Percentiles rank a stretch among this genome's conserved stretches.
Conservation (phyloP, 2,113 vertebrate genomes). For the Corythornis vintsioides region DNA sequence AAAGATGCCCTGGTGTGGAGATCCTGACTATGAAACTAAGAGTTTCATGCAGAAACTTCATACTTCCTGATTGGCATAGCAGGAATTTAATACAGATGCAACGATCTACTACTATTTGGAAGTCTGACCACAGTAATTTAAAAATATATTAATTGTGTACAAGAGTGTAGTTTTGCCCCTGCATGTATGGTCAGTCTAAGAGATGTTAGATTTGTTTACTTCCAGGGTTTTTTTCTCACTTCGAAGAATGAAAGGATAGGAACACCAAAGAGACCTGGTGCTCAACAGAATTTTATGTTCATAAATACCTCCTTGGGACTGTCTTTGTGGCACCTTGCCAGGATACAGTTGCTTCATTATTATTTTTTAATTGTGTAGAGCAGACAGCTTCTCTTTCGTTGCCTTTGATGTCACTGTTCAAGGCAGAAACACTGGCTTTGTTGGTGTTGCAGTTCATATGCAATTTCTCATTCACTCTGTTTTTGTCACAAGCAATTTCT, state of each 20-base stretch:
- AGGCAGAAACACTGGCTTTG: background rate
- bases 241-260: fast-evolving
- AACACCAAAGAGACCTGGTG: background rate
- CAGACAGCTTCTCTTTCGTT: background rate
- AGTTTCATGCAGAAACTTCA: background rate
- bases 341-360: background rate
- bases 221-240: background rate
- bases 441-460: background rate
- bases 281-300: background rate
- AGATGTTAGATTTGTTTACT: background rate
- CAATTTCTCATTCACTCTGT: background rate
- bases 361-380: background rate
- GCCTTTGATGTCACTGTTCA: background rate
- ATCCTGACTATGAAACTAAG: background rate
- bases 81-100: background rate
- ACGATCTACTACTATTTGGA: background rate
- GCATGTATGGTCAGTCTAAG: background rate
- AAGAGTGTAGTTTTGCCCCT: background rate
- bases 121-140: background rate
- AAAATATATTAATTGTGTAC: background rate
- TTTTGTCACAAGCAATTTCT: background rate
- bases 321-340: background rate
- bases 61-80: background rate
- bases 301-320: background rate
- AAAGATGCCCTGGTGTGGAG: background rate